Percentiles rank a stretch among this genome's conserved stretches.
These are phyloP conservation scores for Eutolmus rufibarbis DNA, from an alignment of 2,888 invertebrate species.

Conservation along the genomic window DNA sequence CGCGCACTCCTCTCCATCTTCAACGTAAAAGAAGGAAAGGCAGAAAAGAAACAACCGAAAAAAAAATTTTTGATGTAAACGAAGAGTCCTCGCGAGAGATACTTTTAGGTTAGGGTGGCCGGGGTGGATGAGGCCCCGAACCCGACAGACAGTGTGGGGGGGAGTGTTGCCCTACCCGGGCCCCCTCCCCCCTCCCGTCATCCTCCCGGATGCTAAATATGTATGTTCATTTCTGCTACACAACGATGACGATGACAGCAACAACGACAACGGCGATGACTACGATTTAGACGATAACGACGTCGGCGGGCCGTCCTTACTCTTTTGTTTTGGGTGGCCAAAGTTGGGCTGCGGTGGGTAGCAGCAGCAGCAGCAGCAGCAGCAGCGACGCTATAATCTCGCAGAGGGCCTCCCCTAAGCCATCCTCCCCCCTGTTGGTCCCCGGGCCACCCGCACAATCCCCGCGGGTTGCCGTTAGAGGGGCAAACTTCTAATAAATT, in stretches of 20 bases:
- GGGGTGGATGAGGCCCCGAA: background rate
- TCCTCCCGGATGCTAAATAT: slow-evolving; percentile 12
- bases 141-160: slow-evolving; percentile 27
- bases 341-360: slow-evolving; percentile 28
- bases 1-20: background rate
- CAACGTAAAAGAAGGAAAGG: slow-evolving; percentile 6
- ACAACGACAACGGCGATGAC: slow-evolving; percentile 41
- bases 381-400: slow-evolving; percentile 26
- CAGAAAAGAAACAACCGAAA: slow-evolving; percentile 6
- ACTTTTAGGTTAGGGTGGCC: background rate
- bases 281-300: slow-evolving; percentile 43
- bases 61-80: slow-evolving; percentile 32
- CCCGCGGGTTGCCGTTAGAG: slow-evolving; percentile 34
- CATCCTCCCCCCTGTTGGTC: background rate
- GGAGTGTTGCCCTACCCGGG: background rate
- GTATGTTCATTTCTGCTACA: slow-evolving; percentile 39
- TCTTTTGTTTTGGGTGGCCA: slow-evolving; percentile 43
- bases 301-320: slow-evolving; percentile 49
- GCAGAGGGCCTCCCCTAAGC: background rate
- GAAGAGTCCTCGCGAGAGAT: slow-evolving; percentile 37
- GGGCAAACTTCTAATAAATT: slow-evolving; percentile 48
- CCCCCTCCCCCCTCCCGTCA: background rate
- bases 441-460: background rate
- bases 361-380: background rate
- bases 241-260: slow-evolving; percentile 44